Percentiles rank a stretch among this genome's conserved stretches.
These are phyloP conservation scores for Octodon degus DNA, from an alignment of 2,113 vertebrate species.

Conservation along the genomic window DNA sequence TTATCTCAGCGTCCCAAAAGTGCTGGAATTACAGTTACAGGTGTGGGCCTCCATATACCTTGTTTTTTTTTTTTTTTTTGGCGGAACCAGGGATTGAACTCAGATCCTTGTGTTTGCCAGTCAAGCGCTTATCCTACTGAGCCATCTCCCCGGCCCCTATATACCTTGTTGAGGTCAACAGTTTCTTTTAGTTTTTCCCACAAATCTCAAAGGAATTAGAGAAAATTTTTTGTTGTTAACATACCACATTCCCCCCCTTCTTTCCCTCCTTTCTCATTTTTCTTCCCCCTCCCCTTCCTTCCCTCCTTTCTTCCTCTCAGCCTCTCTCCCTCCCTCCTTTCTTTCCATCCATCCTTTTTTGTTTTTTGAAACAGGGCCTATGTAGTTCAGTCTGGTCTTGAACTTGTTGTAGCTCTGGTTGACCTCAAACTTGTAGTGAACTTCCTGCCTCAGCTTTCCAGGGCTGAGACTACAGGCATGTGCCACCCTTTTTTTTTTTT, in stretches of 20 bases:
- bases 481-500: not conserved
- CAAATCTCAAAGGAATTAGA: slow-evolving; percentile 52
- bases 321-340: not conserved
- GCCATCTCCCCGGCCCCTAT: too few relatives aligned
- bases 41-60: not conserved
- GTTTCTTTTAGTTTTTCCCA: not conserved
- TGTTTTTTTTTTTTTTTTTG: too few relatives aligned
- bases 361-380: not conserved
- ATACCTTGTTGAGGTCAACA: not conserved
- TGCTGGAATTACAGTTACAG: not conserved
- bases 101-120: too few relatives aligned
- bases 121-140: too few relatives aligned
- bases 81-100: too few relatives aligned
- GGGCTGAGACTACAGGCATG: not conserved
- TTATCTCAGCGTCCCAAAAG: not conserved
- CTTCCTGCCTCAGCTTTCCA: not conserved
- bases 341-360: not conserved
- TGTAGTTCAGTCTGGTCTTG: not conserved
- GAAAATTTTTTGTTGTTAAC: slow-evolving; percentile 30
- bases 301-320: not conserved
- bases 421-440: not conserved
- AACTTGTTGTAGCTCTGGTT: not conserved
- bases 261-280: not conserved
- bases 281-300: not conserved
- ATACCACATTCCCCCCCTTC: not conserved